Percentiles rank a stretch among this genome's conserved stretches.
Evolutionary conservation across 2,113 vertebrate genomes (phyloP).

Genomic region (Otus sunia): DNA sequence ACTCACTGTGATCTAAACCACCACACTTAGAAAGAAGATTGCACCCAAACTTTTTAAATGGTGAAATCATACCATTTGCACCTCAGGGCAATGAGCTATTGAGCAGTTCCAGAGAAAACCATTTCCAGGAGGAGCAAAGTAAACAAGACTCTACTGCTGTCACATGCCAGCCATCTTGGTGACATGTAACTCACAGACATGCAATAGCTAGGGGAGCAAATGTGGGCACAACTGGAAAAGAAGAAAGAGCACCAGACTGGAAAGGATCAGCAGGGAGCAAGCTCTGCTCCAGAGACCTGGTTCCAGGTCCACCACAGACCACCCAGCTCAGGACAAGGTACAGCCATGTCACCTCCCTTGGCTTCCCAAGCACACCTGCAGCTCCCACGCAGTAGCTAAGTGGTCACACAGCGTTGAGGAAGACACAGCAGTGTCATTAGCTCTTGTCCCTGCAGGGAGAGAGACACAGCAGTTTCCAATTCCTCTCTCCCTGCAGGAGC

Average conservation of each 20-base stretch:
- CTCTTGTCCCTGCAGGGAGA: neutral
- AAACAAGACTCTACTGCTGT: neutral
- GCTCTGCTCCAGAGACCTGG: neutral
- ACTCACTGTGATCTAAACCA: neutral
- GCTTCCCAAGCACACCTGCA: neutral
- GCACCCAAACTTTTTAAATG: neutral
- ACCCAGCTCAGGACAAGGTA: neutral
- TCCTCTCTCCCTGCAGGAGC: neutral
- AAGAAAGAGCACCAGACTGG: neutral
- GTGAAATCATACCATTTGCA: neutral
- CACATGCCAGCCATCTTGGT: neutral
- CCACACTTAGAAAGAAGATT: neutral
- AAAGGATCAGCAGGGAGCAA: neutral
- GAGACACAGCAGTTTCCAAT: rapidly evolving
- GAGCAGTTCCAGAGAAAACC: neutral
- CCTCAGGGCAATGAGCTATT: neutral
- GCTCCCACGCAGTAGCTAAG: rapidly evolving
- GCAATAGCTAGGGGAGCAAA: neutral
- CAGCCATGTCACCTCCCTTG: neutral
- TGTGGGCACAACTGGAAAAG: neutral
- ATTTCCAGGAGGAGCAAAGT: neutral
- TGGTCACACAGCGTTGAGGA: rapidly evolving
- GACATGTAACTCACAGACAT: neutral
- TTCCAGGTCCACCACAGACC: neutral
- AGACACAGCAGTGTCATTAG: neutral